Conservation (phyloP, 2,113 vertebrate genomes). For the Ancistrus triradiatus region DNA sequence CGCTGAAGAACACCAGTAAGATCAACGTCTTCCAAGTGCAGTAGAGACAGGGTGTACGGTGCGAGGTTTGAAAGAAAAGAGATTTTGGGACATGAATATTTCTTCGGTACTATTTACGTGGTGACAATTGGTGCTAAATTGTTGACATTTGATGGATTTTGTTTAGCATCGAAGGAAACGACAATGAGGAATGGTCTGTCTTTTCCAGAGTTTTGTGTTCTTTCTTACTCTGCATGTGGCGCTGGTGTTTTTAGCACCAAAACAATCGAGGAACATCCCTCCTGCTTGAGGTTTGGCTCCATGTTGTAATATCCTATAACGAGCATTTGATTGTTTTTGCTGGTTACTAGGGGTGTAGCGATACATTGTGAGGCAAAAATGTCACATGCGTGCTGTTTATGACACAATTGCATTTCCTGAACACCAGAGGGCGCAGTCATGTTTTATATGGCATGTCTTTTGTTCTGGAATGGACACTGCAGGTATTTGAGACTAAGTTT, state of each 20-base stretch:
- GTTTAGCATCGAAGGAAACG: neutral
- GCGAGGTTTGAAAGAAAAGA: conserved; percentile 21
- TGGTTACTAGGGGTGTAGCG: too few species aligned
- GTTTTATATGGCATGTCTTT: too few species aligned
- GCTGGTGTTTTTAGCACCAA: neutral
- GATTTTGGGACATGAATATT: conserved; percentile 16
- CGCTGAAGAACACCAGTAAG: conserved; percentile 96
- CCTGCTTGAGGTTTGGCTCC: too few species aligned
- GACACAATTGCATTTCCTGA: too few species aligned
- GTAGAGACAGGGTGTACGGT: conserved; percentile 46
- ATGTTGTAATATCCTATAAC: too few species aligned
- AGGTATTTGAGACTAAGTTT: too few species aligned
- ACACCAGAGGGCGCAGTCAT: too few species aligned
- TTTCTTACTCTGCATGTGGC: conserved; percentile 31
- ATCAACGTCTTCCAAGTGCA: conserved; percentile 90
- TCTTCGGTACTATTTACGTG: conserved; percentile 1
- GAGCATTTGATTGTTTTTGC: too few species aligned
- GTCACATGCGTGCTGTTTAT: too few species aligned
- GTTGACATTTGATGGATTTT: conserved; percentile 9
- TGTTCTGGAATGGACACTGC: too few species aligned
- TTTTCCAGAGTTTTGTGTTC: conserved; percentile 15
- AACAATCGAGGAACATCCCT: neutral
- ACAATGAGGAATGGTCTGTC: neutral
- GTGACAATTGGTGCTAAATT: neutral
- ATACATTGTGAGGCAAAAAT: too few species aligned